Conservation (phyloP, 2,113 vertebrate genomes). For the Bubo bubo region DNA sequence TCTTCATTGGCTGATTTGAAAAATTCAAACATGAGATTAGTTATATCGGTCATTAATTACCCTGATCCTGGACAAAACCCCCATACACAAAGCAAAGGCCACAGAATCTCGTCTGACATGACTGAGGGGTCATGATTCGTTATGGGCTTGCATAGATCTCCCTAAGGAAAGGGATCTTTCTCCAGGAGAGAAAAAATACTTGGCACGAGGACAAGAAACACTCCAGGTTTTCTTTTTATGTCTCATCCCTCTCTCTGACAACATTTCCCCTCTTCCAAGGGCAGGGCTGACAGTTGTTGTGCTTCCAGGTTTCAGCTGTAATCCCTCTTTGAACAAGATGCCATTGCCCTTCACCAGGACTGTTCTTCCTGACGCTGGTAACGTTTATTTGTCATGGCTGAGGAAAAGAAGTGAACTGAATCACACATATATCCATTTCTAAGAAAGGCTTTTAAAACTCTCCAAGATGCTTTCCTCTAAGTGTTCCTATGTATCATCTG, state of each 20-base stretch:
- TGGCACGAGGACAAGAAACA: background rate
- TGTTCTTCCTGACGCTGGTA: background rate
- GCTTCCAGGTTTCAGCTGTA: background rate
- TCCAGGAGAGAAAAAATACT: background rate
- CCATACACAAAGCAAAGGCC: background rate
- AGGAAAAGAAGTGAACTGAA: background rate
- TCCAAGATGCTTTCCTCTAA: conserved; percentile 38
- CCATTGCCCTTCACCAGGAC: background rate
- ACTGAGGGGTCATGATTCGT: background rate
- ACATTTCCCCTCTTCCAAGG: background rate
- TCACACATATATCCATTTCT: conserved; percentile 23
- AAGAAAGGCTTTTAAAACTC: conserved; percentile 21
- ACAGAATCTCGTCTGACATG: background rate
- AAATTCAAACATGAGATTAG: background rate
- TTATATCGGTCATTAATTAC: background rate
- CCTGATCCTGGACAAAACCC: background rate
- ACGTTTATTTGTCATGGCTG: conserved; percentile 28
- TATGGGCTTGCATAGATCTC: background rate
- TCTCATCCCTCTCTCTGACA: background rate
- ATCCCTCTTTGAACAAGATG: background rate
- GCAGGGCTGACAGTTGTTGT: background rate
- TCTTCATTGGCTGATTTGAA: background rate
- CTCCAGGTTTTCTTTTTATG: background rate
- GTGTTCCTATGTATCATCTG: background rate
- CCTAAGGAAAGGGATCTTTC: background rate